Evolutionary conservation across 1,140 invertebrate genomes (phyloP), one percentile per base, ranked within the genome.

Genomic region (Pogonomyrmex barbatus): DNA sequence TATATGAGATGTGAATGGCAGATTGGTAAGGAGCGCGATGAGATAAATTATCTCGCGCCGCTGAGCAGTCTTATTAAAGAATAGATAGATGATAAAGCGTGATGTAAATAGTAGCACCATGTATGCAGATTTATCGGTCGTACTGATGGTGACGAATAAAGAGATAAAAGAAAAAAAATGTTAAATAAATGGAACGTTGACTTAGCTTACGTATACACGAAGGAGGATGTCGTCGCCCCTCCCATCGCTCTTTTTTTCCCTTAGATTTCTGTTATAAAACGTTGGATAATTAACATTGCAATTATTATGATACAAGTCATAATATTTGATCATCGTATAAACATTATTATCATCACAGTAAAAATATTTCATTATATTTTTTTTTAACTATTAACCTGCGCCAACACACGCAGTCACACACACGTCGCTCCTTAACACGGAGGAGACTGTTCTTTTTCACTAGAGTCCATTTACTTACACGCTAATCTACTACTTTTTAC

Each of bases 271-370:
- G 82, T 92, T 91, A 92, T 90, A 91, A 93, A 93, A 92, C 84
- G 79, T 91, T 71, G 88, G 71, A 88, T 92, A 88, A 87, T 89
- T 91, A 91, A 91, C 89, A 87, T 92, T 91, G 87, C 91, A 89
- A 88, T 92, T 73, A 87, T 88, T 93, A 93, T 93, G 88, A 92
- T 94, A 93, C 91, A 91, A 93, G 88, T 94, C 89, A 91, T 92
- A 94, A 73, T 92, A 93, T 91, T 94, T 94, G 91, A 94, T 94
- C 92, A 94, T 94, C 92, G 93, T 95, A 95, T 94, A 95, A 95
- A 95, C 94, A 95, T 95, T 95, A 95, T 95, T 95, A 95, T 95
- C 95, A 95, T 95, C 95, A 95, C 95, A 95, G 95, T 95, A 95
- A 95, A 95, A 95, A 95, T 95, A 95, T 95, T 94, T 93, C 92